Percentiles rank a stretch among this genome's conserved stretches.
These are phyloP conservation scores for Lytechinus pictus DNA, from an alignment of 35 echinoderm and acorn worm genomes.

Conservation along the genomic window DNA sequence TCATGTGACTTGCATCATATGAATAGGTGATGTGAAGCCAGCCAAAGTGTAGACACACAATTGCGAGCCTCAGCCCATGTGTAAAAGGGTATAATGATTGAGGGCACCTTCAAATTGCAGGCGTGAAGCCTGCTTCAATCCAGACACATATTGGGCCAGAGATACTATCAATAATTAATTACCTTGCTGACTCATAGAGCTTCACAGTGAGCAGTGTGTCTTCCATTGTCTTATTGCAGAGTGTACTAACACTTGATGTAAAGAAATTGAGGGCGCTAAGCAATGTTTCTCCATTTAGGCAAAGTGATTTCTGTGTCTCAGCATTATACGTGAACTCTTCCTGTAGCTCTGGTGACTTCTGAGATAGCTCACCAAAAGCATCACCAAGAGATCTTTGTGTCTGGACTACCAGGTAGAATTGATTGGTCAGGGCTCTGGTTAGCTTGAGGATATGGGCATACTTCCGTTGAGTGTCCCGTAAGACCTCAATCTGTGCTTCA, in stretches of 20 bases:
- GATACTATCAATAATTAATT: background rate
- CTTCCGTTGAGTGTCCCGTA: slow-evolving; percentile 94
- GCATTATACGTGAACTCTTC: slow-evolving; percentile 97
- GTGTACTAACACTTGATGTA: slow-evolving; percentile 95
- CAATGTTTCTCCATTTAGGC: slow-evolving; percentile 87
- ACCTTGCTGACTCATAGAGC: slow-evolving; percentile 94
- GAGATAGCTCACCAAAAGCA: slow-evolving; percentile 87
- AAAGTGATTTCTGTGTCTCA: slow-evolving; percentile 91
- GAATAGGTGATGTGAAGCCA: no score
- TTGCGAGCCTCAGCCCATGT: no score
- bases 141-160: no score
- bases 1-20: no score
- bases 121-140: no score
- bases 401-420: slow-evolving; percentile 95
- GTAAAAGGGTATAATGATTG: no score
- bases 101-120: no score
- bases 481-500: slow-evolving; percentile 97
- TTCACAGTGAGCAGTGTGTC: slow-evolving; percentile 89
- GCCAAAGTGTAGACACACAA: no score
- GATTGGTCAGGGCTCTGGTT: slow-evolving; percentile 80
- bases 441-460: slow-evolving; percentile 92
- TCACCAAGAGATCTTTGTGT: slow-evolving; percentile 93
- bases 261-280: slow-evolving; percentile 96
- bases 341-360: slow-evolving; percentile 90
- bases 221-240: slow-evolving; percentile 99